These are phyloP conservation scores for Eupithecia centaureata DNA, from an alignment of 2,888 invertebrate species.

Conservation along the genomic window DNA sequence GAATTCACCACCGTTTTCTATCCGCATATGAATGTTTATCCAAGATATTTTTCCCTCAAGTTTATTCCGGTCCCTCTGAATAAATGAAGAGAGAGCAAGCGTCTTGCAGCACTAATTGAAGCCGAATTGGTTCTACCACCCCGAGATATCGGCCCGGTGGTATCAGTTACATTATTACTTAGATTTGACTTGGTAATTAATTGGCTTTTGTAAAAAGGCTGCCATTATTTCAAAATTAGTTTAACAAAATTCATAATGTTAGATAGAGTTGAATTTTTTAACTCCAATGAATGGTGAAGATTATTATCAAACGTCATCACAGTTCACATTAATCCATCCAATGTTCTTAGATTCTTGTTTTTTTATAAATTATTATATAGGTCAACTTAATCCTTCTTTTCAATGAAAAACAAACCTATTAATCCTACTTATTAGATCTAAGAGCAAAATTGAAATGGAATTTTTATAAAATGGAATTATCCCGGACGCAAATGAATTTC, in stretches of 20 bases:
- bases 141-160: slow-evolving; percentile 51
- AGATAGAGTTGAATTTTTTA: background rate
- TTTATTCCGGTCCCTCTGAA: slow-evolving; percentile 65
- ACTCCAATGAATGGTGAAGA: background rate
- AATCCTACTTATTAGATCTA: background rate
- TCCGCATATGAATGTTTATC: slow-evolving; percentile 68
- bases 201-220: slow-evolving; percentile 33
- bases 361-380: too few species aligned
- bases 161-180: slow-evolving; percentile 56
- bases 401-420: slow-evolving; percentile 2
- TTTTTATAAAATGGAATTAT: slow-evolving; percentile 22
- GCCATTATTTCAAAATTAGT: slow-evolving; percentile 7
- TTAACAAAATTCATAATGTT: background rate
- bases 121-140: slow-evolving; percentile 56
- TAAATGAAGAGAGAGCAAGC: slow-evolving; percentile 66
- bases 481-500: slow-evolving; percentile 24
- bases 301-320: background rate
- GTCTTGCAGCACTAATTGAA: slow-evolving; percentile 62
- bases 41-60: slow-evolving; percentile 62
- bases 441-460: background rate
- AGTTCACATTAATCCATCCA: background rate
- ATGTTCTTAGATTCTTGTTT: too few species aligned
- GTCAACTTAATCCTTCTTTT: background rate
- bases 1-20: slow-evolving; percentile 51
- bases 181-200: slow-evolving; percentile 59